Evolutionary conservation across 2,113 vertebrate species (phyloP).

Genomic region (Forbesichthys papilliferus): DNA sequence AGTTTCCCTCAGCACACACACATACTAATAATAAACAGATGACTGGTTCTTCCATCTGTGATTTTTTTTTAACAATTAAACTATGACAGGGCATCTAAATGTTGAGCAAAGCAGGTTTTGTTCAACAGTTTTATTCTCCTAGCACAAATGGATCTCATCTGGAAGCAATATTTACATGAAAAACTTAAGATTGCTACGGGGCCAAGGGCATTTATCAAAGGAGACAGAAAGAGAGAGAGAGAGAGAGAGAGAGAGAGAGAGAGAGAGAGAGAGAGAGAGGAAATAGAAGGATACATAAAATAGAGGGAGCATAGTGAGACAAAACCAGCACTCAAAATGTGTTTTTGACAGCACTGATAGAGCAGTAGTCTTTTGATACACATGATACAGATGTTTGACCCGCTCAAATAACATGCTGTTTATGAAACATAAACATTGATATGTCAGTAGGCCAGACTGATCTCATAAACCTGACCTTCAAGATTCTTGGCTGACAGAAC

Average conservation of each 20-base stretch:
- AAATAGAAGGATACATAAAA: not conserved
- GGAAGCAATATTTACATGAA: constrained; percentile 72
- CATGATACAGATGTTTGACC: too few species aligned
- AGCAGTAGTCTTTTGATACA: constrained; percentile 46
- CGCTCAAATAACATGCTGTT: constrained; percentile 69
- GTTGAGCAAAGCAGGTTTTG: constrained; percentile 52
- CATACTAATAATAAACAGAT: constrained; percentile 35
- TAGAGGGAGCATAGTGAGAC: constrained; percentile 9
- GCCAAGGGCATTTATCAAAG: constrained; percentile 53
- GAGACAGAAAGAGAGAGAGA: not conserved
- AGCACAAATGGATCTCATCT: constrained; percentile 64
- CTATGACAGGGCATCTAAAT: constrained; percentile 46
- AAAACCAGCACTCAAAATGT: constrained; percentile 24
- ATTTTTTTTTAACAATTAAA: constrained; percentile 49
- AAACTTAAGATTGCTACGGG: constrained; percentile 60
- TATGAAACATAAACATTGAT: constrained; percentile 79
- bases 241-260: not conserved
- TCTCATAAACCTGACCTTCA: constrained; percentile 62
- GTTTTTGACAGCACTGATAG: constrained; percentile 35
- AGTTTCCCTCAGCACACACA: constrained; percentile 44
- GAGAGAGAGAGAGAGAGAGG: not conserved
- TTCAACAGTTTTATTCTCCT: constrained; percentile 60
- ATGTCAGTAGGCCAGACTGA: constrained; percentile 64
- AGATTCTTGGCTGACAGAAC: constrained; percentile 46
- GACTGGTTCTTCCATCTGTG: constrained; percentile 45